Conservation (phyloP, 2,888 invertebrate species). For the Lycocerus yunnanus region DNA sequence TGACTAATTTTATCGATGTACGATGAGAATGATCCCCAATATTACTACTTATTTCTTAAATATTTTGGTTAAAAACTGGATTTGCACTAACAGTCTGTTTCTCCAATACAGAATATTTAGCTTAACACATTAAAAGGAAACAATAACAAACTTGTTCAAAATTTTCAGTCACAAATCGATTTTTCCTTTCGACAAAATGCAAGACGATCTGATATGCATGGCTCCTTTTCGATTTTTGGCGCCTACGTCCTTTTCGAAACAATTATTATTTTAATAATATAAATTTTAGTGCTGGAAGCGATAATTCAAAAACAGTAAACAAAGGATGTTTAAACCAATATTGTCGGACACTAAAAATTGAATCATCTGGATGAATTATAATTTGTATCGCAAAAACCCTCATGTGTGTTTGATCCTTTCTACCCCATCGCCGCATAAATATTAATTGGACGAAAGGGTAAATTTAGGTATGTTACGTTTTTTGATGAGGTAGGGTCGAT, state of each 20-base stretch:
- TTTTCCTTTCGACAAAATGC: background rate
- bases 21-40: conserved; percentile 50
- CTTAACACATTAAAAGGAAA: background rate
- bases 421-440: conserved; percentile 3
- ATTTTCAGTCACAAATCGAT: background rate
- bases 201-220: background rate
- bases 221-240: background rate
- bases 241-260: background rate
- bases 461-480: conserved; percentile 1
- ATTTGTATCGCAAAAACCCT: background rate
- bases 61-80: conserved; percentile 15
- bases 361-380: background rate
- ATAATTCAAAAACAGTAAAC: background rate
- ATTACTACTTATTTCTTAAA: conserved; percentile 32
- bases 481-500: background rate
- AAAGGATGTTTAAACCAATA: background rate
- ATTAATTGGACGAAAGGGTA: conserved; percentile 2
- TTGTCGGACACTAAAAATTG: background rate
- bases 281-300: background rate
- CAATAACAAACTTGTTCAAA: background rate
- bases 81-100: conserved; percentile 12
- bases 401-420: background rate
- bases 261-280: background rate
- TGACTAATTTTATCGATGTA: conserved; percentile 53
- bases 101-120: background rate